Base-by-base conservation (phyloP, 1,140 invertebrate species). In the Lerema accius region DNA sequence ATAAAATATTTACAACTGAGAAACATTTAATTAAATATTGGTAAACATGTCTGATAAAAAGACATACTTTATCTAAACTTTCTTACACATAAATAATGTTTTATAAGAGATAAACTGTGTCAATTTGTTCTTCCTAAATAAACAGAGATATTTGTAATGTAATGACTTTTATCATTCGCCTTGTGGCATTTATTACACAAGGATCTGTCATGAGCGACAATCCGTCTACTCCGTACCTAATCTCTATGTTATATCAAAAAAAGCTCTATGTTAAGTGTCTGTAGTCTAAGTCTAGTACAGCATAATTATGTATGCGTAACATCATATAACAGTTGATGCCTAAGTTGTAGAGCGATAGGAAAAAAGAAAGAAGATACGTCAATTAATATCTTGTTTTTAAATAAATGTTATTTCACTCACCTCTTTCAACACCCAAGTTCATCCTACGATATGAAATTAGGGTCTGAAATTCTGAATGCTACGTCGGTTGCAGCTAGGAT, bases 51-150 rank as follows among this genome's bases (percentile, higher is more conserved):
- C 10, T 7, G 35, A 37, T 37, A 37, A 37, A 37, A 37, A 11
- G 35, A 2, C 35, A 13, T 48, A 48, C 45, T 48, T 28, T 14
- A 48, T 48, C 19, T 48, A 48, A 48, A 48, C 45, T 48, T 28
- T 48, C 45, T 48, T 48, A 28, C 43, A 28, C 13, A 48, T 48
- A 14, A 48, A 48, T 26, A 48, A 28, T 28, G 45, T 48, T 48
- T 48, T 48, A 48, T 48, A 11, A 37, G 10, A 48, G 45, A 48
- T 48, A 48, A 48, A 48, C 23, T 26, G 11, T 28, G 45, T 48
- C 19, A 48, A 48, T 48, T 28, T 48, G 45, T 48, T 48, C 45
- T 28, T 48, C 45, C 23, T 48, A 28, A 48, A 48, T 48, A 48
- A 48, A 48, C 23, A 48, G 14, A 6, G 23, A 48, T 28, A 48